These are phyloP conservation scores for Embiotoca jacksoni DNA, from an alignment of 2,113 vertebrate species.

Conservation along the genomic window DNA sequence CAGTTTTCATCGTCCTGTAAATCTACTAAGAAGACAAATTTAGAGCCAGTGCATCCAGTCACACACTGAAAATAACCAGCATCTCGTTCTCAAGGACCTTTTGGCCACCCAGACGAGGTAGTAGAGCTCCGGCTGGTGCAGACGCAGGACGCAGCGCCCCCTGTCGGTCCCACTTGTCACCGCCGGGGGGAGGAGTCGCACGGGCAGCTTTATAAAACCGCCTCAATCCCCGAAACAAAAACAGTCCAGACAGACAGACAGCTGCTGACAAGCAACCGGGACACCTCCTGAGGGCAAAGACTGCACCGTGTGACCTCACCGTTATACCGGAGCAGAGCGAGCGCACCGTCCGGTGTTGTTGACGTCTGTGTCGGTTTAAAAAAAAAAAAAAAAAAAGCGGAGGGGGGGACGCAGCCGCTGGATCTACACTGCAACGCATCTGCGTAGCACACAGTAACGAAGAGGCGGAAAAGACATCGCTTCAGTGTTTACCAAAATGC, in stretches of 20 bases:
- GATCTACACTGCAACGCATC: conserved; percentile 58
- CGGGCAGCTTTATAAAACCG: conserved; percentile 74
- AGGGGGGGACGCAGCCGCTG: conserved; percentile 43
- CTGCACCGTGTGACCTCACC: conserved; percentile 22
- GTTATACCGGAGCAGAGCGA: conserved; percentile 25
- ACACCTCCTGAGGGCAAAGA: not conserved
- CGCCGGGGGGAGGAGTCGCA: conserved; percentile 70
- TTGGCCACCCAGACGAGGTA: not conserved
- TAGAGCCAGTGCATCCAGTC: no score
- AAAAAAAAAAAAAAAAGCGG: not conserved
- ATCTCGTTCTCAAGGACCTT: not conserved
- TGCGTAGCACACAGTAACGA: conserved; percentile 45
- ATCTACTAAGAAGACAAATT: no score
- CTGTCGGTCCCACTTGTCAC: conserved; percentile 48
- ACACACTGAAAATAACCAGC: no score
- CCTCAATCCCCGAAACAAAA: conserved; percentile 72
- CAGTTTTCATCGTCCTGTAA: no score
- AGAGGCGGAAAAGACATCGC: conserved; percentile 33
- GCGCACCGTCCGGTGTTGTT: conserved; percentile 13
- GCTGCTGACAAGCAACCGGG: conserved; percentile 9
- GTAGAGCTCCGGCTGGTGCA: not conserved
- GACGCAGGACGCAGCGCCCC: conserved; percentile 57
- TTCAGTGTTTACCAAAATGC: conserved; percentile 77
- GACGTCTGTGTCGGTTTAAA: conserved; percentile 27
- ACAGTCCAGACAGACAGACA: conserved; percentile 61